Percentiles rank a stretch among this genome's conserved stretches.
These are phyloP conservation scores for Aegotheles bennettii DNA, from an alignment of 2,113 vertebrate genomes.

Conservation along the genomic window DNA sequence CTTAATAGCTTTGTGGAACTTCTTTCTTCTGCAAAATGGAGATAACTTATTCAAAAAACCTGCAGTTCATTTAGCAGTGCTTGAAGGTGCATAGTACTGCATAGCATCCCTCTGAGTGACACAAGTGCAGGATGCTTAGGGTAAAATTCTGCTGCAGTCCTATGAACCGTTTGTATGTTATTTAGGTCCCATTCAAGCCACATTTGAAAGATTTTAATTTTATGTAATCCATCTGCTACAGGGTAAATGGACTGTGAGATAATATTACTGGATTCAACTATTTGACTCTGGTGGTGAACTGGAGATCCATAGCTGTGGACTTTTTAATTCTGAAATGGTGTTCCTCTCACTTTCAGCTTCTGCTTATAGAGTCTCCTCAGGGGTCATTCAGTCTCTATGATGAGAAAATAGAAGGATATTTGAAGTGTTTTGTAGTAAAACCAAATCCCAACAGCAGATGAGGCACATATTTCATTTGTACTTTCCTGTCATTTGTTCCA, in stretches of 20 bases:
- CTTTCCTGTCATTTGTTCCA: slow-evolving; percentile 45
- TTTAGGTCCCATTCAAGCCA: neutral
- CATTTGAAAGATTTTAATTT: neutral
- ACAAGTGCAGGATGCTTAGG: neutral
- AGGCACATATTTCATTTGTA: neutral
- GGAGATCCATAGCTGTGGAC: neutral
- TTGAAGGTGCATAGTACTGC: neutral
- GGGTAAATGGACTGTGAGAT: neutral
- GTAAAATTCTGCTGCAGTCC: neutral
- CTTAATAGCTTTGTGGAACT: neutral
- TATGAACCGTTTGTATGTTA: fast-evolving
- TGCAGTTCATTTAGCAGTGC: neutral
- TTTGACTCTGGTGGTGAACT: neutral
- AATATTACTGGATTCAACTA: neutral
- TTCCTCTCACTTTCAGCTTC: neutral
- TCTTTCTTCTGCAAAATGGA: neutral
- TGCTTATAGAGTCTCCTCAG: neutral
- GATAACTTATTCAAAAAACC: neutral
- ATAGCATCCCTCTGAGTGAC: neutral
- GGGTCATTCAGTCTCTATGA: neutral
- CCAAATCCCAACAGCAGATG: neutral
- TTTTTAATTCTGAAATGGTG: neutral
- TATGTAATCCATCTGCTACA: neutral
- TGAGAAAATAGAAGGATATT: neutral
- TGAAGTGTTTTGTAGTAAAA: neutral